Evolutionary conservation across 2,113 vertebrate species (phyloP).

Genomic region (Eptatretus burgeri): DNA sequence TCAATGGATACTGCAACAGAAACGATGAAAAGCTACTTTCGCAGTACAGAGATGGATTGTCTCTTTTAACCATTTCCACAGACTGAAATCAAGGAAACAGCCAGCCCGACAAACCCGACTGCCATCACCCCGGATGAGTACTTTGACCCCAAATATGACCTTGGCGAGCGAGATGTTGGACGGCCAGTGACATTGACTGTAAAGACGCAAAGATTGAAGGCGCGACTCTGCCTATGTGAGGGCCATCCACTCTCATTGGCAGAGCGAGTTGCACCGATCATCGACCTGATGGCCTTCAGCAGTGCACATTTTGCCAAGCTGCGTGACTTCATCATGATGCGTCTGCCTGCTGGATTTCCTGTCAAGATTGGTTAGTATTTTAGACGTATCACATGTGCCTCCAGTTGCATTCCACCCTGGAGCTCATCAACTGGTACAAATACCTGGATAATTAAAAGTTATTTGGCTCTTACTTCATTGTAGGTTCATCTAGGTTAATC

Average conservation of each 20-base stretch:
- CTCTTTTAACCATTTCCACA: conserved; percentile 12
- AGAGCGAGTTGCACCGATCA: conserved; percentile 81
- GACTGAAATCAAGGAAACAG: conserved; percentile 65
- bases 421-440: too few relatives aligned
- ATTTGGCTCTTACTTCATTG: too few relatives aligned
- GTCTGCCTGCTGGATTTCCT: conserved; percentile 66
- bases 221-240: conserved; percentile 84
- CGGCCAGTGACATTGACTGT: conserved; percentile 77
- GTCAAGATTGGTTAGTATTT: conserved; percentile 52
- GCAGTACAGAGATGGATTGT: too few relatives aligned
- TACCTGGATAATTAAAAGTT: too few relatives aligned
- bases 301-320: conserved; percentile 81
- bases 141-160: conserved; percentile 48
- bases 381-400: too few relatives aligned
- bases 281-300: conserved; percentile 93
- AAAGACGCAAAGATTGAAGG: conserved; percentile 97
- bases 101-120: conserved; percentile 49
- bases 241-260: conserved; percentile 69
- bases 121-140: conserved; percentile 81
- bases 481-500: too few relatives aligned
- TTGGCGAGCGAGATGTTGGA: conserved; percentile 53
- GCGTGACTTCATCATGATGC: conserved; percentile 72
- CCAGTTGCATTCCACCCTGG: too few relatives aligned
- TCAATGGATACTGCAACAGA: too few relatives aligned
- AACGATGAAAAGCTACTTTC: too few relatives aligned